Conservation (phyloP, 2,113 vertebrate genomes). For the Fregata magnificens region DNA sequence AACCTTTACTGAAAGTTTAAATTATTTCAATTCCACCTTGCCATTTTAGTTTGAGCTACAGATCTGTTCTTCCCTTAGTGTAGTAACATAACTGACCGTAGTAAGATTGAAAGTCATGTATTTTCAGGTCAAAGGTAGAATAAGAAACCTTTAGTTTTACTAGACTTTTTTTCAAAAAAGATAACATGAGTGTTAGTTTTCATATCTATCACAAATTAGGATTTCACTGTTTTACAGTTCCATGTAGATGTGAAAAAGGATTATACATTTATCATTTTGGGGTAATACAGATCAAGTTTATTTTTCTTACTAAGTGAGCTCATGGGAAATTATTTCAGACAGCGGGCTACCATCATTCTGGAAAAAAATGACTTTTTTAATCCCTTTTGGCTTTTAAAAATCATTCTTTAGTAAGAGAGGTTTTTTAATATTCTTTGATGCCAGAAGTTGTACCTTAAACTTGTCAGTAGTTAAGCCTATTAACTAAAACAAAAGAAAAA, state of each 20-base stretch:
- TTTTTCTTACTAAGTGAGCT: neutral
- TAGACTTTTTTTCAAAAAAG: neutral
- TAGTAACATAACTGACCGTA: neutral
- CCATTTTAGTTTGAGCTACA: neutral
- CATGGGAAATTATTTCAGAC: neutral
- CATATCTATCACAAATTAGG: neutral
- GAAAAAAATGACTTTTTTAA: neutral
- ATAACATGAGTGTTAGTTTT: neutral
- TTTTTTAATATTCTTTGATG: neutral
- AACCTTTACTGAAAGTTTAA: neutral
- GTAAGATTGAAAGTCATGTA: neutral
- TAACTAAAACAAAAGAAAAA: neutral
- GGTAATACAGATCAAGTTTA: neutral
- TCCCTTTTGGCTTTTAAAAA: constrained; percentile 19
- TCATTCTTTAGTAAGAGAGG: neutral
- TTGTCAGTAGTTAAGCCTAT: neutral
- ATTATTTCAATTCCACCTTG: neutral
- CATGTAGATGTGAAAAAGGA: neutral
- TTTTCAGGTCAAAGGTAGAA: neutral
- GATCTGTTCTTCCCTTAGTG: neutral
- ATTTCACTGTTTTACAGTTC: neutral
- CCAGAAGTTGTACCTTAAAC: neutral
- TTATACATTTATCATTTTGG: neutral
- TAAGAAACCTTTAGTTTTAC: neutral
- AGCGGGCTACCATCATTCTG: neutral